Evolutionary conservation across 2,797 vertebrate genomes (phyloP), one percentile per base, ranked within the genome.

Genomic region (Pangasius sanitwongsei): DNA sequence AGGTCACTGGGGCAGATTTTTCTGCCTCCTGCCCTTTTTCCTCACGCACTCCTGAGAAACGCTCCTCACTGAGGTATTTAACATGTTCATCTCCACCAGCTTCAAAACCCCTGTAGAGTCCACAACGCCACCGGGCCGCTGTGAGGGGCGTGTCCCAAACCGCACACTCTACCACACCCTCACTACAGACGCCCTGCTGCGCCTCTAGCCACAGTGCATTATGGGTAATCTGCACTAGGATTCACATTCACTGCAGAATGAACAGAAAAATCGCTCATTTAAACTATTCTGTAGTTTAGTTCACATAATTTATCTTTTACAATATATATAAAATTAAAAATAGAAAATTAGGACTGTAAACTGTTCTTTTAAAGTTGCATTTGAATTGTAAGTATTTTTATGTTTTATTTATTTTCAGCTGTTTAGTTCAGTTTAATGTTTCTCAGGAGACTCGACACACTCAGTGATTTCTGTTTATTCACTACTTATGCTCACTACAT

Each of bases 1-100:
- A 83, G 82, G 61, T 48, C 82, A 84, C 25, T 16, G 37, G 82
- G 82, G 61, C 28, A 67, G 28, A 83, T 41, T 44, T 83, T 83
- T 83, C 57, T 15, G 16, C 20, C 23, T 44, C 41, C 59, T 83
- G 57, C 37, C 20, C 37, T 65, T 84, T 65, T 48, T 50, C 37
- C 25, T 84, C 18, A n/a, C 82, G 67, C 61, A 20, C 23, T 84
- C 41, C 3, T 67, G 82, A 16, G 41, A 84, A 67, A 67, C 0
- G 23, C 59, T n/a, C 37, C 25, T 44, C 7, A 83, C 57, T 65
- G 59, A 83, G 59, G 59, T 4, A 83, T 83, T 83, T 83, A 6
- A 44, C 59, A 37, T 8, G 16, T 72, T 72, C 15, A 44, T 37
- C 59, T 83, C 23, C 59, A 16, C 59, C 13, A 2, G 20, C 28